Evolutionary conservation across 2,113 vertebrate genomes (phyloP), one percentile per base, ranked within the genome.

Genomic region (Gymnobelideus leadbeateri): DNA sequence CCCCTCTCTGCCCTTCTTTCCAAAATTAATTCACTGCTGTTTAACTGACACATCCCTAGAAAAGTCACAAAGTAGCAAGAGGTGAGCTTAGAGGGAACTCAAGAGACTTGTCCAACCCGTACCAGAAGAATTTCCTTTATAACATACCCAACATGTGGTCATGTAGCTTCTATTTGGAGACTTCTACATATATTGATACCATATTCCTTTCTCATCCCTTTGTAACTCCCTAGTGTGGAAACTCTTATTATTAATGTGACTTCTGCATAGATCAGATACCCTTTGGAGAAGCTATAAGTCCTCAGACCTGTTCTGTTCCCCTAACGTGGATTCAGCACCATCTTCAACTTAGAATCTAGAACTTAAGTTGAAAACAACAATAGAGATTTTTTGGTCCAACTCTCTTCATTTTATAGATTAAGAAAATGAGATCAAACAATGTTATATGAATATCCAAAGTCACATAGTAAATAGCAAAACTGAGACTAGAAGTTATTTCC

Each of bases 11-110:
- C 12, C 43, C n/a, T 12, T 10, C 4, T 47, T 28, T 53, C 5
- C 19, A 92, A 89, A 92, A 50, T 89, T 31, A 77, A 77, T n/a
- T 77, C 31, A 9, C 21, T 49, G 8, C 90, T 52, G 51, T 77
- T 93, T 55, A 49, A 94, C 57, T 55, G 8, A 51, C 61, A 68
- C 50, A 90, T 90, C 91, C 94, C 68, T 8, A 61, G 91, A 91
- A 94, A 91, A 51, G 61, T 92, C 16, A 52, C 61, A 28, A 91
- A 57, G 23, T 49, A 25, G 51, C 92, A 90, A 9, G 51, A 25
- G 37, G 37, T n/a, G 21, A 89, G 3, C 47, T 53, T 24, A 31
- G 51, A 93, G 47, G 7, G 51, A 3, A 50, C 43, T 43, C 92
- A 52, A 84, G 28, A 92, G 37, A 95, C 26, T 51, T 68, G 14